Base-by-base conservation (phyloP, 1,140 invertebrate species). In the Oreohelix idahoensis region DNA sequence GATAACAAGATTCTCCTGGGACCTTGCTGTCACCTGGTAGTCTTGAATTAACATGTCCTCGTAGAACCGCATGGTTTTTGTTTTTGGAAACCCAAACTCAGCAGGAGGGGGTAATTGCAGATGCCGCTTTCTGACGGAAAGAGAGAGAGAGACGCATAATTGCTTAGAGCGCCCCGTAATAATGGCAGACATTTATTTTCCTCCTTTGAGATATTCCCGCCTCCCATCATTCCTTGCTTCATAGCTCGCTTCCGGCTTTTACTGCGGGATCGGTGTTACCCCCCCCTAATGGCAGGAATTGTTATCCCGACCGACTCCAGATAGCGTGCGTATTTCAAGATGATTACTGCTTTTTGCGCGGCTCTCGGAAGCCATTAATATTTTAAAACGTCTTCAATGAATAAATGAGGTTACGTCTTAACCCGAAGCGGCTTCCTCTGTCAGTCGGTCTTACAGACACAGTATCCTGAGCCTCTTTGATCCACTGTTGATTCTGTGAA, bases 181-280 rank as follows among this genome's bases (percentile, higher is more conserved):
- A 66, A 66, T 66, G 63, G 63, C 63, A 66, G 63, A 32, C 17
- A 66, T 66, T 66, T 66, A 66, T 66, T 45, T 45, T 39, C 29
- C 63, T 66, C 63, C 29, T 66, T 35, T 29, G 63, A 66, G 63
- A 66, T 66, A 32, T 32, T 32, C 63, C 63, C 63, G 71, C 38
- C 38, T 73, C 71, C 71, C 71, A 29, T 38, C 35, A 73, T 73
- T 42, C 36, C 29, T 36, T 42, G 36, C 10, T 45, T 73, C 71
- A 42, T 73, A 5, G 36, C 71, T 10, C 38, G 42, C 38, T 77
- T 77, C 75, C 49, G 75, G 42, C 75, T 77, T 77, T 77, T 77
- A 53, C 49, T 77, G 39, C 32, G n/a, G 71, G 26, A 66, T 66
- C 71, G 35, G 36, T 73, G 17, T 73, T 45, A 10, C 23, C 71